Evolutionary conservation across 2,888 invertebrate genomes (phyloP).

Genomic region (Perizoma affinitatum): DNA sequence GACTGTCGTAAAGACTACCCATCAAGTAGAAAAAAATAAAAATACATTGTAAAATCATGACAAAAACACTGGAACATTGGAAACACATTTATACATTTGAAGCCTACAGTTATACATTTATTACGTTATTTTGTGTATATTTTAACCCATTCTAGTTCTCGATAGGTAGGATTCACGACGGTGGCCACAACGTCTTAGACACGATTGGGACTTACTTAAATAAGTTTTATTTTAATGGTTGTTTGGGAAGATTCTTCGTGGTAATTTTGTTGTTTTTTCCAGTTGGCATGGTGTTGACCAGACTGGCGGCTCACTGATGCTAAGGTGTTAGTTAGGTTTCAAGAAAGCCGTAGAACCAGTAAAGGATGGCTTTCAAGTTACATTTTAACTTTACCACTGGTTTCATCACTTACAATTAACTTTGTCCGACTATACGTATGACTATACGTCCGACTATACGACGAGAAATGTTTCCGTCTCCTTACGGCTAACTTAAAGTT

Average conservation of each 20-base stretch:
- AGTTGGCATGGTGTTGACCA: not conserved
- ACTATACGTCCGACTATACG: too few relatives aligned
- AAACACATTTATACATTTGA: too few relatives aligned
- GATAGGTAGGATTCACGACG: too few relatives aligned
- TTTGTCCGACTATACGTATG: conserved; percentile 30
- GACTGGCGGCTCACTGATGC: not conserved
- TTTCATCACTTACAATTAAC: conserved; percentile 23
- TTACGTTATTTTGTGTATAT: too few relatives aligned
- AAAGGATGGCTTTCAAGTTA: not conserved
- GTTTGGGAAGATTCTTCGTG: conserved; percentile 8
- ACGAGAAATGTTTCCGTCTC: conserved; percentile 34
- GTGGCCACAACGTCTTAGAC: too few relatives aligned
- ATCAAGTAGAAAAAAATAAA: too few relatives aligned
- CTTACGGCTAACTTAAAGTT: conserved; percentile 26
- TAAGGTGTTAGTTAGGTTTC: not conserved
- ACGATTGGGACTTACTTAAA: not conserved
- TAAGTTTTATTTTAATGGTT: conserved; percentile 1
- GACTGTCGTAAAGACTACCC: too few relatives aligned
- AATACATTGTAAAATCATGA: too few relatives aligned
- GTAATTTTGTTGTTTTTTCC: conserved; percentile 15
- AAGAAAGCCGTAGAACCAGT: too few relatives aligned
- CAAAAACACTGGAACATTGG: too few relatives aligned
- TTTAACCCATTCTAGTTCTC: too few relatives aligned
- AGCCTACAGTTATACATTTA: too few relatives aligned
- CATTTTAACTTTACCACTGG: not conserved